phyloP scores from a whole-genome alignment of 1,140 invertebrate genomes.

The Drosophila kepulauana region DNA sequence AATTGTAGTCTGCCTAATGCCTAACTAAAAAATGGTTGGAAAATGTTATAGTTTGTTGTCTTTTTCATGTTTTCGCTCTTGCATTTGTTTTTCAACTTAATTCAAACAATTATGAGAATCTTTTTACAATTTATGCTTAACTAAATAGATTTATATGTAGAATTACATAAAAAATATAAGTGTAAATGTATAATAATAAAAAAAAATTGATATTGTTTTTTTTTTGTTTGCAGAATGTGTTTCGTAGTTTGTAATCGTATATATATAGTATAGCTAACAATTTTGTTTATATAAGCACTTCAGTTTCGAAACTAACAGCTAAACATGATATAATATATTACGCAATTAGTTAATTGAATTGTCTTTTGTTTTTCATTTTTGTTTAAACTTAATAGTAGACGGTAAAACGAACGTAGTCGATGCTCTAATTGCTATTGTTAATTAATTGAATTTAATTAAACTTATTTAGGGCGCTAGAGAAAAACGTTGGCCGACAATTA shows the following conservation, averaged over 20 bases:
- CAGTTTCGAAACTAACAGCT: slow-evolving; percentile 67
- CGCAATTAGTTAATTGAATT: slow-evolving; percentile 34
- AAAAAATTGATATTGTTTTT: slow-evolving; percentile 58
- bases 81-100: slow-evolving; percentile 53
- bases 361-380: neutral
- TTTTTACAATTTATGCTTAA: slow-evolving; percentile 80
- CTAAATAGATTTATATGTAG: slow-evolving; percentile 54
- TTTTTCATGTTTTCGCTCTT: slow-evolving; percentile 28
- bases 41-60: slow-evolving; percentile 58
- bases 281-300: slow-evolving; percentile 76
- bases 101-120: slow-evolving; percentile 79
- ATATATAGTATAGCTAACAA: slow-evolving; percentile 64
- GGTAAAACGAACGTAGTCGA: slow-evolving; percentile 43
- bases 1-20: slow-evolving; percentile 27
- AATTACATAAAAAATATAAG: slow-evolving; percentile 57
- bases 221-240: slow-evolving; percentile 48
- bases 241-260: slow-evolving; percentile 29
- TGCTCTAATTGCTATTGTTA: slow-evolving; percentile 12
- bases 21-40: slow-evolving; percentile 41
- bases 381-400: slow-evolving; percentile 42
- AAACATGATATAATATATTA: slow-evolving; percentile 34
- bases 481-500: slow-evolving; percentile 33
- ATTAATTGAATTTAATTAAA: slow-evolving; percentile 24
- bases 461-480: slow-evolving; percentile 20
- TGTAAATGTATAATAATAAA: slow-evolving; percentile 39